A percentile compares a stretch with the other conserved stretches of the same genome.
Evolutionary conservation across 2,888 invertebrate species (phyloP).

Genomic region (Mesorhabditis spiculigera): DNA sequence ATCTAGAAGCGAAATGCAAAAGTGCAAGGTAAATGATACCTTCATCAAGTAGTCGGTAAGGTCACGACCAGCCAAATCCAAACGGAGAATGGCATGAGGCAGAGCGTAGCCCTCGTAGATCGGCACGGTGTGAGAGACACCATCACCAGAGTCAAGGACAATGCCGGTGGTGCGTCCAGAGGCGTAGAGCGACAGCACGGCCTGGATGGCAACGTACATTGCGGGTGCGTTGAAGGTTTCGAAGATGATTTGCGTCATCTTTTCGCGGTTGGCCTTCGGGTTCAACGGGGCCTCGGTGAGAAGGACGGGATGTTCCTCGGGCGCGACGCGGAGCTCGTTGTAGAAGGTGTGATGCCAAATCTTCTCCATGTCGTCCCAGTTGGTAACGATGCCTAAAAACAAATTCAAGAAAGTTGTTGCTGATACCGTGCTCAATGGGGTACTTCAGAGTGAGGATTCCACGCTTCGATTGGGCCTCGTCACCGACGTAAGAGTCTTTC

Average conservation of each 20-base stretch:
- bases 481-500: conserved; percentile 60
- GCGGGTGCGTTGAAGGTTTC: too few species aligned
- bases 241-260: conserved; percentile 67
- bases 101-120: too few species aligned
- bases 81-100: conserved; percentile 61
- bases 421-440: conserved; percentile 74
- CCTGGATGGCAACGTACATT: too few species aligned
- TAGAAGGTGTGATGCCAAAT: too few species aligned
- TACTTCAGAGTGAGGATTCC: conserved; percentile 66
- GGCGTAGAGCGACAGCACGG: conserved; percentile 71
- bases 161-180: conserved; percentile 63
- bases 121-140: too few species aligned
- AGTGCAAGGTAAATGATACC: too few species aligned
- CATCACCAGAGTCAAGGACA: too few species aligned
- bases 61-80: conserved; percentile 64
- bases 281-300: conserved; percentile 88
- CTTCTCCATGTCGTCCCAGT: too few species aligned
- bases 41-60: conserved; percentile 67
- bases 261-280: conserved; percentile 90
- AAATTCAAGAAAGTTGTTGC: conserved; percentile 94
- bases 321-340: conserved; percentile 79
- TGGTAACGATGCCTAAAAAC: conserved; percentile 71
- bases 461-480: conserved; percentile 67
- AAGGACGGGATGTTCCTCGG: conserved; percentile 88
- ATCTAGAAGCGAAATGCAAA: conserved; percentile 61